Percentiles rank a stretch among this genome's conserved stretches.
These are phyloP conservation scores for Euwallacea similis DNA, from an alignment of 1,140 invertebrate species.

Conservation along the genomic window DNA sequence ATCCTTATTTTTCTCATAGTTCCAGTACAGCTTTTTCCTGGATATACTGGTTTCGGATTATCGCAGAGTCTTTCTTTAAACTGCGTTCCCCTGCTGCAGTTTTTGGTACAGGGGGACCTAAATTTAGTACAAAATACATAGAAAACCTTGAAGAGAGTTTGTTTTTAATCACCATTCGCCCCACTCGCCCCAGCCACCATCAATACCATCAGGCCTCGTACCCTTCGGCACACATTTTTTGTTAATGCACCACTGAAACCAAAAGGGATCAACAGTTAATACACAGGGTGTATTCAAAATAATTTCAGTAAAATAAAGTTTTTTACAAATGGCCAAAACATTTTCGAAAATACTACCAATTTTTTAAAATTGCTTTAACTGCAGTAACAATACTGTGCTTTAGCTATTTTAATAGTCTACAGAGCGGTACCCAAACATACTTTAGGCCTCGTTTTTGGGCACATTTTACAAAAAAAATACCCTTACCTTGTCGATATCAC, in stretches of 20 bases:
- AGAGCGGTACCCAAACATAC: not conserved
- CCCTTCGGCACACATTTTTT: slow-evolving; percentile 66
- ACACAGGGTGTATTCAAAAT: too few species aligned
- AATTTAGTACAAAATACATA: slow-evolving; percentile 8
- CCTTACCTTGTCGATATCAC: slow-evolving; percentile 59
- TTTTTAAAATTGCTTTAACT: too few species aligned
- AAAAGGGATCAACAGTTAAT: too few species aligned
- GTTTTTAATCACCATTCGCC: slow-evolving; percentile 39
- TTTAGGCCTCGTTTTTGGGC: not conserved
- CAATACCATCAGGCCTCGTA: slow-evolving; percentile 61
- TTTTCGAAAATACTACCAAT: too few species aligned
- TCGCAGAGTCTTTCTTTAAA: slow-evolving; percentile 57
- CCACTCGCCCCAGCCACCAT: slow-evolving; percentile 70
- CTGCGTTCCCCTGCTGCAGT: slow-evolving; percentile 66
- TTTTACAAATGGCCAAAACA: too few species aligned
- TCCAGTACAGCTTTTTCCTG: slow-evolving; percentile 64
- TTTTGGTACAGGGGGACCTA: slow-evolving; percentile 62
- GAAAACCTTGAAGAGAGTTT: too few species aligned
- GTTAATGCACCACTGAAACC: slow-evolving; percentile 65
- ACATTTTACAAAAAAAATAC: not conserved
- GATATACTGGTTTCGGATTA: slow-evolving; percentile 61
- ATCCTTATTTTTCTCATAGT: slow-evolving; percentile 53
- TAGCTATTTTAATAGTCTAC: too few species aligned
- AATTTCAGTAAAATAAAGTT: too few species aligned
- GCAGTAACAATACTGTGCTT: too few species aligned